Conservation (phyloP, 2,888 invertebrate species). For the Bedellia somnulentella region DNA sequence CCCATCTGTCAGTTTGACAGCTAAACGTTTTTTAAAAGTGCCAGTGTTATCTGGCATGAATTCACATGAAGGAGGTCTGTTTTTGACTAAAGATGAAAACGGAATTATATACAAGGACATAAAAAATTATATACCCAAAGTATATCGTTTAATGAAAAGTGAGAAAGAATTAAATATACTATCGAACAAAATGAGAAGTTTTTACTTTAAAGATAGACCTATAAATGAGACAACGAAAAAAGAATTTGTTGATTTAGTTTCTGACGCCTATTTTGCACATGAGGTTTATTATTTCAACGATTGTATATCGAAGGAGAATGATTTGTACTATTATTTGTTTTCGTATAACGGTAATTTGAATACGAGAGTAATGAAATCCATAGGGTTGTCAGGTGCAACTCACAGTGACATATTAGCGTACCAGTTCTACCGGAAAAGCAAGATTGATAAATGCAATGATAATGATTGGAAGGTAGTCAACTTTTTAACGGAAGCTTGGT, state of each 20-base stretch:
- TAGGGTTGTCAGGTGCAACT: conserved; percentile 28
- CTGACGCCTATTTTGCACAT: conserved; percentile 27
- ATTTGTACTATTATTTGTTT: conserved; percentile 27
- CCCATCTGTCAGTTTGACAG: conserved; percentile 19
- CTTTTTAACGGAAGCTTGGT: conserved; percentile 28
- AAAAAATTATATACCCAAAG: conserved; percentile 25
- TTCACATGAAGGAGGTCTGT: conserved; percentile 32
- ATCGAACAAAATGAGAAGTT: conserved; percentile 17
- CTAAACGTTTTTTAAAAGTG: conserved; percentile 22
- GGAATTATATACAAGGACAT: conserved; percentile 25
- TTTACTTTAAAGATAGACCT: conserved; percentile 24
- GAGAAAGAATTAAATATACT: conserved; percentile 15
- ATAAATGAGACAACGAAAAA: conserved; percentile 14
- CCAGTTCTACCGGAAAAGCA: conserved; percentile 30
- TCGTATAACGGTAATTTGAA: conserved; percentile 31
- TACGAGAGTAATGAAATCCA: conserved; percentile 25
- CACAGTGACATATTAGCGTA: conserved; percentile 43
- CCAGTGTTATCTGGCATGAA: conserved; percentile 24
- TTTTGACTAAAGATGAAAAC: conserved; percentile 19
- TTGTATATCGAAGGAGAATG: conserved; percentile 16
- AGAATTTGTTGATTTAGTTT: conserved; percentile 24
- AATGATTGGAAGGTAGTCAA: conserved; percentile 23
- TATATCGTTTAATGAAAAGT: conserved; percentile 15
- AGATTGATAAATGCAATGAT: conserved; percentile 18
- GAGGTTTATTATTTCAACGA: conserved; percentile 24